phyloP scores from a whole-genome alignment of 2,797 vertebrate species.

The Numenius phaeopus region DNA sequence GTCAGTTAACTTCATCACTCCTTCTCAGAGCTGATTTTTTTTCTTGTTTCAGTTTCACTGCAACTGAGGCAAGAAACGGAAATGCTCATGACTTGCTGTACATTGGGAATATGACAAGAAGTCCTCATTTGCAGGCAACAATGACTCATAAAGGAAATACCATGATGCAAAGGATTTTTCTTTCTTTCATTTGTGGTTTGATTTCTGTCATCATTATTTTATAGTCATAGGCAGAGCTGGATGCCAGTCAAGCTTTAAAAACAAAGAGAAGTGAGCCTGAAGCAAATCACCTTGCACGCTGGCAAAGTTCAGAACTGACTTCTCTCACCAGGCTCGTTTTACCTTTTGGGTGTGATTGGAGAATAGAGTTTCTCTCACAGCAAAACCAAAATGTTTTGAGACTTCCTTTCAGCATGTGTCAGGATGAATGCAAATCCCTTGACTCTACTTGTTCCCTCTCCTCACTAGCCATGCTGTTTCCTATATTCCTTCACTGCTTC shows the following conservation, averaged over 20 bases:
- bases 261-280: neutral
- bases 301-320: neutral
- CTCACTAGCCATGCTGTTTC: neutral
- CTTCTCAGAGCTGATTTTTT: neutral
- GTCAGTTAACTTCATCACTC: neutral
- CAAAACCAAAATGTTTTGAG: constrained; percentile 21
- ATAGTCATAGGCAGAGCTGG: neutral
- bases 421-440: neutral
- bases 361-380: neutral
- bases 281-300: neutral
- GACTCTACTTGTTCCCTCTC: neutral
- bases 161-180: neutral
- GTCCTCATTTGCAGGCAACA: neutral
- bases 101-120: neutral
- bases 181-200: neutral
- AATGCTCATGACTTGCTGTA: neutral
- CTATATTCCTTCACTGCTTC: neutral
- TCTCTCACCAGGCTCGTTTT: neutral
- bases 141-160: neutral
- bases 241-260: neutral
- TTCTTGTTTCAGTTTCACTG: neutral
- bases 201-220: constrained; percentile 10
- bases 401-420: neutral
- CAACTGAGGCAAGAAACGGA: neutral
- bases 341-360: neutral